Evolutionary conservation across 2,888 invertebrate genomes (phyloP).

Genomic region (Platycheirus rosarum): DNA sequence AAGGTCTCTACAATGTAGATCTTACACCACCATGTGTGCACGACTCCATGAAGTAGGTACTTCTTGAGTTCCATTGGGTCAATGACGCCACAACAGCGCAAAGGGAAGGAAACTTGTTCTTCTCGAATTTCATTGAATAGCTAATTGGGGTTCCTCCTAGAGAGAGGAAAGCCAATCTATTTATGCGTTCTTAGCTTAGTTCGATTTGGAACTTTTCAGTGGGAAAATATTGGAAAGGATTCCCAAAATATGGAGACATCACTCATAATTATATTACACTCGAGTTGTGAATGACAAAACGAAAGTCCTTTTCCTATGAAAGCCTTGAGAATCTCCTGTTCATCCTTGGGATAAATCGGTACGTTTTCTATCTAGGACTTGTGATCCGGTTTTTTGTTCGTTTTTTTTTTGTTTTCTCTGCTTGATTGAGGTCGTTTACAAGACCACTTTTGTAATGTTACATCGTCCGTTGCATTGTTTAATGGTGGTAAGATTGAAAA

Average conservation of each 20-base stretch:
- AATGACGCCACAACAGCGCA: slow-evolving; percentile 14
- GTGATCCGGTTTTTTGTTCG: slow-evolving; percentile 58
- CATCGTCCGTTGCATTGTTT: slow-evolving; percentile 46
- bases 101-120: slow-evolving; percentile 39
- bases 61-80: slow-evolving; percentile 7
- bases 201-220: slow-evolving; percentile 25
- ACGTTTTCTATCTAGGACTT: neutral
- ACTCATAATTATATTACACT: slow-evolving; percentile 41
- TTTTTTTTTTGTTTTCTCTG: slow-evolving; percentile 4
- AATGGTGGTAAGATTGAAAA: slow-evolving; percentile 11
- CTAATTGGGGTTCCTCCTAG: slow-evolving; percentile 56
- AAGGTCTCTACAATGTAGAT: slow-evolving; percentile 44
- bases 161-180: slow-evolving; percentile 55
- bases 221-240: slow-evolving; percentile 37
- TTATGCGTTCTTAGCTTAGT: slow-evolving; percentile 35
- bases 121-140: slow-evolving; percentile 35
- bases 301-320: slow-evolving; percentile 8
- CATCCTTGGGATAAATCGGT: neutral
- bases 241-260: slow-evolving; percentile 4
- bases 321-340: slow-evolving; percentile 8
- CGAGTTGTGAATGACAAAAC: slow-evolving; percentile 53
- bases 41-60: neutral
- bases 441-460: slow-evolving; percentile 65
- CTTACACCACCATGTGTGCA: slow-evolving; percentile 12
- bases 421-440: slow-evolving; percentile 51